Evolutionary conservation across 2,888 invertebrate species (phyloP).

Genomic region (Pandemis cinnamomeana): DNA sequence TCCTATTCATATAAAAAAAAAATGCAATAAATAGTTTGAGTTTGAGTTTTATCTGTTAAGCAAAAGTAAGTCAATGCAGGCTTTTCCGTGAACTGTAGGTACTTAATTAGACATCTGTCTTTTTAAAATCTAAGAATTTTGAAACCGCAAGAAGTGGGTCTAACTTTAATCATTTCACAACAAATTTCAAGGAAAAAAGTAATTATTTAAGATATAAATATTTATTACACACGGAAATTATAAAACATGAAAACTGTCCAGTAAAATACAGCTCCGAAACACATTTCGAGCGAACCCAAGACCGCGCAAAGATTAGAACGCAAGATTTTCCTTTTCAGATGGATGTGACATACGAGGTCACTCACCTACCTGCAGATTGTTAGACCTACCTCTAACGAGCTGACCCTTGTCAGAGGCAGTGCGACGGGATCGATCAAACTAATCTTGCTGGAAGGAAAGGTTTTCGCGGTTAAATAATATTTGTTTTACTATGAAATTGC

Average conservation of each 20-base stretch:
- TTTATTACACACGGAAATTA: too few relatives aligned
- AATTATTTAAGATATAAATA: not conserved
- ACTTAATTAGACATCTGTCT: too few relatives aligned
- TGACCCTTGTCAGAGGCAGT: conserved; percentile 14
- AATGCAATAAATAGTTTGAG: too few relatives aligned
- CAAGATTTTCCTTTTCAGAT: conserved; percentile 21
- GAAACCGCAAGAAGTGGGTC: too few relatives aligned
- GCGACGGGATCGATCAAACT: conserved; percentile 17
- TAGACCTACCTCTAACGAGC: conserved; percentile 19
- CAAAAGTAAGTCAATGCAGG: too few relatives aligned
- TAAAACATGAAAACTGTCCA: not conserved
- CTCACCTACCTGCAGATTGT: conserved; percentile 20
- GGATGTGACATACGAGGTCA: conserved; percentile 20
- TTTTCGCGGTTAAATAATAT: conserved; percentile 2
- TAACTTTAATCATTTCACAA: too few relatives aligned
- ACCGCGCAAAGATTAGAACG: conserved; percentile 7
- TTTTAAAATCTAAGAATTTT: too few relatives aligned
- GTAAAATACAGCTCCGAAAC: not conserved
- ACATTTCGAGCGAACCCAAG: not conserved
- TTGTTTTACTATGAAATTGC: not conserved
- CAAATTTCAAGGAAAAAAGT: not conserved
- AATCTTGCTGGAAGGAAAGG: conserved; percentile 3
- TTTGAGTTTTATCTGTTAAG: too few relatives aligned
- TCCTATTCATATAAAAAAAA: too few relatives aligned
- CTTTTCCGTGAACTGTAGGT: too few relatives aligned